Evolutionary conservation across 2,888 invertebrate genomes (phyloP).

Genomic region (Anthrax anthrax): DNA sequence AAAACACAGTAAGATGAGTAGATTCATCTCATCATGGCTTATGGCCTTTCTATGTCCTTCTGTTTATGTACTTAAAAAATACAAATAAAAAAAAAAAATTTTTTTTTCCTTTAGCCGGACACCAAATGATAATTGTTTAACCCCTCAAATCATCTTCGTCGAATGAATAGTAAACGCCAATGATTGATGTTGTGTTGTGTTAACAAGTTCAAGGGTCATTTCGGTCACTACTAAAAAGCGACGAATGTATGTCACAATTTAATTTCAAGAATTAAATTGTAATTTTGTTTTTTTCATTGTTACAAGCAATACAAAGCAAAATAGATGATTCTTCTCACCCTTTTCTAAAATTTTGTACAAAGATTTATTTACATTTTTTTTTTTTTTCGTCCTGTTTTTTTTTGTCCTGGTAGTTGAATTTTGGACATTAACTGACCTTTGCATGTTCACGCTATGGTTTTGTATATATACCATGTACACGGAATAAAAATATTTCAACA

Average conservation of each 20-base stretch:
- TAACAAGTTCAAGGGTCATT: background rate
- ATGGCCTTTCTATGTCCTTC: too few species aligned
- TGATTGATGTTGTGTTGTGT: background rate
- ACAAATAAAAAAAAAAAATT: too few species aligned
- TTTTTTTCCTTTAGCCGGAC: background rate
- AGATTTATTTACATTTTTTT: background rate
- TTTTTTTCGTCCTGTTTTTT: background rate
- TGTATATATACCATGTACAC: background rate
- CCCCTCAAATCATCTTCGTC: too few species aligned
- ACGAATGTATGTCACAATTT: too few species aligned
- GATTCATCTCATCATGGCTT: too few species aligned
- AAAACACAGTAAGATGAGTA: too few species aligned
- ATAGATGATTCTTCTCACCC: too few species aligned
- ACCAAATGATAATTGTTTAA: background rate
- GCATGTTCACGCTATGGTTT: background rate
- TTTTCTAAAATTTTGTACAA: background rate
- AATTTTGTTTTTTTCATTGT: too few species aligned
- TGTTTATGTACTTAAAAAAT: too few species aligned
- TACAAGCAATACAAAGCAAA: too few species aligned
- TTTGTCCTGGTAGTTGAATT: background rate
- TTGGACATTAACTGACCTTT: background rate
- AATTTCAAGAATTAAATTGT: too few species aligned
- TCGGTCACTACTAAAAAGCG: background rate
- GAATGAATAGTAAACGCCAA: background rate
- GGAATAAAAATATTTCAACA: too few species aligned